Base-by-base conservation (phyloP, 2,888 invertebrate genomes). In the Drosophila anomalipes region DNA sequence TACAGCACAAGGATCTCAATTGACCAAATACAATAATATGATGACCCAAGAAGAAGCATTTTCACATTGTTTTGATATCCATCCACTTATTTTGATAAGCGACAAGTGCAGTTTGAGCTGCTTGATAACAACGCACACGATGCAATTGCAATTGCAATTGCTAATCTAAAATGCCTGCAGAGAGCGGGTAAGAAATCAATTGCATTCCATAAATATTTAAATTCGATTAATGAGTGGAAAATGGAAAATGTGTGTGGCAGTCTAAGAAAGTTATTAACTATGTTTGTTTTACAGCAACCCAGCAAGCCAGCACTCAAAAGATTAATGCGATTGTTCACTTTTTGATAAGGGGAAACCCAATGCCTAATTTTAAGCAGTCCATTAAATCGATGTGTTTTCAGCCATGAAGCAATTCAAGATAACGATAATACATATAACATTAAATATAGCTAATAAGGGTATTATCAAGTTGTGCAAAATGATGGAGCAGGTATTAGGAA, bases 201-300 rank as follows among this genome's bases (percentile, higher is more conserved):
- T 57, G n/a, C 19, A n/a, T 14, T 28, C 26, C 22, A 72, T 72
- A 33, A 71, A 71, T 71, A 63, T 52, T 72, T 71, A 63, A 72
- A 72, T 28, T 71, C 72, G 14, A 71, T 65, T 63, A 67, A 63
- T 33, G 4, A 35, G 64, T 26, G n/a, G 26, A 26, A 28, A 60
- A 3, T 37, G 32, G 26, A 26, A 22, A 60, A 12, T 44, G 32
- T 51, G 35, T 14, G 14, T 9, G 33, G 4, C 0, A 7, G 9
- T 22, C 22, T 26, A 9, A 35, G 39, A 41, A 26, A 19, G 16
- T 22, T 7, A 62, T 22, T 19, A 35, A 9, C 7, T 9, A 4
- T 47, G 47, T 26, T 47, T 16, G 26, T 4, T 2, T 26, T 26
- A 16, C 26, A 47, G 9, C 4, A 47, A 1, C 0, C 33, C 33